phyloP scores from a whole-genome alignment of 1,140 invertebrate species.

The Platorchestia sp. region DNA sequence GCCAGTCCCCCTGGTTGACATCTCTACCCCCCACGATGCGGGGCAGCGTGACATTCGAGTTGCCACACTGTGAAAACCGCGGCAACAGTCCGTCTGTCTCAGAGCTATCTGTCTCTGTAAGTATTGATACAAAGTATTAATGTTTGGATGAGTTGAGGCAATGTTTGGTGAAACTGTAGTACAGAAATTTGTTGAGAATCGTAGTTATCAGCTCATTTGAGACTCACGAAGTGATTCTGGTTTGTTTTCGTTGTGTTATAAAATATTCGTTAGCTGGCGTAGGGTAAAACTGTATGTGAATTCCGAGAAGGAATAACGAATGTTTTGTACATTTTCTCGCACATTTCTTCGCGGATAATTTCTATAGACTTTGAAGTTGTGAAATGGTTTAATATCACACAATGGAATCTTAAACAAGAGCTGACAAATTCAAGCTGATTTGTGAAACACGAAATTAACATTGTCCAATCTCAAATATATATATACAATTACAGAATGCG shows the following conservation, averaged over 20 bases:
- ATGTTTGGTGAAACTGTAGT: background rate
- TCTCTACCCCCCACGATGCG: conserved; percentile 30
- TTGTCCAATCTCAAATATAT: no score
- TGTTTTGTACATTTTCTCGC: background rate
- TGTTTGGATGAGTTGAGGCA: background rate
- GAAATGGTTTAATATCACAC: no score
- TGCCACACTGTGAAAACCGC: background rate
- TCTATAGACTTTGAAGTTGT: no score
- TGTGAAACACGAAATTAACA: background rate
- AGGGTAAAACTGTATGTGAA: background rate
- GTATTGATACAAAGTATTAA: background rate
- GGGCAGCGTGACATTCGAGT: conserved; percentile 33
- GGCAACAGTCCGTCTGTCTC: background rate
- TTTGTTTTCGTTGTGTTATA: background rate
- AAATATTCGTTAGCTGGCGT: background rate
- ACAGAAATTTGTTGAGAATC: background rate
- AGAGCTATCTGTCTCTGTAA: background rate
- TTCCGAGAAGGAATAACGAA: background rate
- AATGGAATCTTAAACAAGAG: no score
- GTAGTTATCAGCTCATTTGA: background rate
- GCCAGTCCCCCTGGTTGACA: conserved; percentile 76
- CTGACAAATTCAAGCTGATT: no score
- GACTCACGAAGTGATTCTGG: background rate
- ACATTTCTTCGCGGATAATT: background rate
- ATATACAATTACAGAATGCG: no score